Base-by-base conservation (phyloP, 1,140 invertebrate species). In the Apis laboriosa region DNA sequence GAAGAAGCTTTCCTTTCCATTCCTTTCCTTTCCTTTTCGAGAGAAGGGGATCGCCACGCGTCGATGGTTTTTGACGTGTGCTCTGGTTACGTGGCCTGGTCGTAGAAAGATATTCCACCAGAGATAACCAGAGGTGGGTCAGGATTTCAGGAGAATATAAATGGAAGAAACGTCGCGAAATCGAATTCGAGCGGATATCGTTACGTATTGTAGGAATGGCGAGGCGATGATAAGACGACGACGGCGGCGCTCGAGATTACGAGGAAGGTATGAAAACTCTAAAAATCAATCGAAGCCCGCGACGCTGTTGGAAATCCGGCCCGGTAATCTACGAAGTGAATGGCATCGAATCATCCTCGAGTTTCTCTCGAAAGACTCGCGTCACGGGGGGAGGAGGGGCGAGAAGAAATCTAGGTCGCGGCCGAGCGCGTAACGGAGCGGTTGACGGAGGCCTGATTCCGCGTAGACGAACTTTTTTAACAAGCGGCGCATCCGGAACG, bases 401-500 rank as follows among this genome's bases (percentile, higher is more conserved):
- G 53, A 13, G 53, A 13, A 43, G 21, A 43, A 58, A 73, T 58
- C 12, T 55, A 1, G 24, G 55, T 56, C 70, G 24, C 24, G 4
- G 64, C 51, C 66, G 63, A 8, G 15, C 56, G 67, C 34, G 88
- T 79, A 87, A 89, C 85, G 24, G 24, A 60, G 49, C 70, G 75
- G 77, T 63, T 76, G 80, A 78, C 81, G 76, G 71, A 77, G 78
- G 79, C 66, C 77, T 89, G 89, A 90, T 89, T 81, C 88, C 34
- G 89, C 86, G 72, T 43, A 77, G 80, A 84, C 73, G 74, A 90
- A 90, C 87, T 90, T 90, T 86, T 90, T 88, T 88, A 90, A 89
- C 90, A 87, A 91, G 89, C 89, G 90, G 84, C 87, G 88, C 84
- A 85, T 87, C 87, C 80, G 80, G 84, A 85, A 87, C 88, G 89